Conservation (phyloP, 2,113 vertebrate species). For the Illadopsis cleaveri region DNA sequence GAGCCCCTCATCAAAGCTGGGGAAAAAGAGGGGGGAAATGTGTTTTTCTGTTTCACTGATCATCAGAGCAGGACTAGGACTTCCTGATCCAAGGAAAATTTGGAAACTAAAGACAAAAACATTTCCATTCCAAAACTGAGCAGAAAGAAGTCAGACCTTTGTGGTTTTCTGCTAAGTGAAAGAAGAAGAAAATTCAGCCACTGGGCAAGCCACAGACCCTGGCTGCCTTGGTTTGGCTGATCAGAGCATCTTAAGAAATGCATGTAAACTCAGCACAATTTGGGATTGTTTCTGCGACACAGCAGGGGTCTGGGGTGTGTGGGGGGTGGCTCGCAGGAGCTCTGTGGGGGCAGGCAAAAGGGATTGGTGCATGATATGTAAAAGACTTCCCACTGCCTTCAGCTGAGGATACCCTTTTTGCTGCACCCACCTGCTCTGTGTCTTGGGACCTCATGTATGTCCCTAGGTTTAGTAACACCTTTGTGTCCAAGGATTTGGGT, state of each 20-base stretch:
- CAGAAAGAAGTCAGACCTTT: neutral
- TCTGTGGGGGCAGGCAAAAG: neutral
- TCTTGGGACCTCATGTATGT: neutral
- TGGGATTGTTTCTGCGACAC: neutral
- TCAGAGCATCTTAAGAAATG: neutral
- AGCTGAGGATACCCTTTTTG: neutral
- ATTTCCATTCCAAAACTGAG: neutral
- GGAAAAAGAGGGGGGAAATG: neutral
- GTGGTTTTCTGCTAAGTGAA: neutral
- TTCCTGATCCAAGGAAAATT: neutral
- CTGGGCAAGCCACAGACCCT: neutral
- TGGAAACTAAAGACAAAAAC: neutral
- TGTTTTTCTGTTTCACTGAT: neutral
- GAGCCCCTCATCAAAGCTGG: conserved; percentile 5
- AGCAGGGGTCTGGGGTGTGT: neutral
- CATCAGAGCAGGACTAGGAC: neutral
- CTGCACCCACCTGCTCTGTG: neutral
- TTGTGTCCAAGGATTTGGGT: neutral
- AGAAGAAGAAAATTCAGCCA: neutral
- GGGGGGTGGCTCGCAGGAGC: neutral
- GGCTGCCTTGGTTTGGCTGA: neutral
- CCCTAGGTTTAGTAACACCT: neutral
- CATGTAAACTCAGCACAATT: neutral
- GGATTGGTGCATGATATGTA: neutral
- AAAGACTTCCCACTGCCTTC: neutral